Base-by-base conservation (phyloP, 2,888 invertebrate species). In the Gryllus longicercus region DNA sequence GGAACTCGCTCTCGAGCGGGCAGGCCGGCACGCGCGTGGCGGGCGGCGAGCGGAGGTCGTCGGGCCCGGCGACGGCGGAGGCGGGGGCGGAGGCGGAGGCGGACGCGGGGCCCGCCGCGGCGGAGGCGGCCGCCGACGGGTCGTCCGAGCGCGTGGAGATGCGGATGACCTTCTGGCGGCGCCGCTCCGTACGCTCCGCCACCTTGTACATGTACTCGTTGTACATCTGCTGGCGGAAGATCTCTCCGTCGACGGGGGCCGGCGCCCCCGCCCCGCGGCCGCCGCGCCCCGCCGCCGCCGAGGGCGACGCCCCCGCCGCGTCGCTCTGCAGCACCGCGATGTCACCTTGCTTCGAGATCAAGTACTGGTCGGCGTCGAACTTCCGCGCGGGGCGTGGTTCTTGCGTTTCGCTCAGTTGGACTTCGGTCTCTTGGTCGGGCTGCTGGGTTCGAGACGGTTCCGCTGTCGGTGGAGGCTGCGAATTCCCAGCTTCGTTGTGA, bases 121-220 rank as follows among this genome's bases (percentile, higher is more conserved):
- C n/a, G n/a, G n/a, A n/a, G 79, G 25, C 4, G 77, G 78, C 77
- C 3, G 77, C 74, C 50, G 79, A 18, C 10, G 18, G n/a, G 5
- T 79, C 80, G 25, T 76, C 76, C 49, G 79, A 76, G 11, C 74
- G 75, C 12, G 78, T 76, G 0, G 94, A 93, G 81, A 95, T 91
- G 89, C 94, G 95, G 21, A 96, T 93, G 38, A 95, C 91, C 87
- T 94, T 95, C 79, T 94, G 92, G 82, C 93, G 91, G 84, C 93
- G 93, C 76, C 96, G 89, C 85, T 95, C 93, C 84, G 94, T 92
- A 16, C 95, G 90, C 85, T 94, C 93, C 10, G 93, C 91, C 84
- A 95, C 92, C 87, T 95, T 93, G 85, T 90, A 89, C 85, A 95
- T 91, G 88, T 95, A 95, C 86, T 95, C 95, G 84, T 93, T 91